phyloP scores from a whole-genome alignment of 2,888 invertebrate genomes.

The Drosophila kambysellisi region DNA sequence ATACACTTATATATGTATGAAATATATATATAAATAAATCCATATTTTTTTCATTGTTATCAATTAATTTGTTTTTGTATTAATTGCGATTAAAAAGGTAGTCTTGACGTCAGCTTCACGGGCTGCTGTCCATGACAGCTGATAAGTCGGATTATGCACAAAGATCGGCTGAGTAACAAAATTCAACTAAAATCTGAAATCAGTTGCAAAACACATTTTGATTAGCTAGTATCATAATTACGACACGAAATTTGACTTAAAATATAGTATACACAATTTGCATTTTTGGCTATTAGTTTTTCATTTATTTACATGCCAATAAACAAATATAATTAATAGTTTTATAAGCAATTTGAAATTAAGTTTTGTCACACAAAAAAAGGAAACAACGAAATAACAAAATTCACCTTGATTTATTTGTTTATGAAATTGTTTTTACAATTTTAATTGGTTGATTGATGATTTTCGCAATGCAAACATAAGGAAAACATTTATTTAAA shows the following conservation, averaged over 20 bases:
- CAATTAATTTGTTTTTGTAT: constrained; percentile 36
- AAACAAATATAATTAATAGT: background rate
- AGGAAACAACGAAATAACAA: background rate
- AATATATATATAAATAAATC: background rate
- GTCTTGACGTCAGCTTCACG: constrained; percentile 44
- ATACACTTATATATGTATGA: background rate
- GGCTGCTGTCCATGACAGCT: constrained; percentile 36
- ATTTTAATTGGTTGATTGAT: constrained; percentile 41
- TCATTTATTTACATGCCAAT: background rate
- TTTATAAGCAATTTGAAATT: background rate
- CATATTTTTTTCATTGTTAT: constrained; percentile 22
- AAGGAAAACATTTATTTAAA: constrained; percentile 39
- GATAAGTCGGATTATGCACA: constrained; percentile 36
- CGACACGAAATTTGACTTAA: constrained; percentile 11
- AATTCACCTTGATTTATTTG: constrained; percentile 9
- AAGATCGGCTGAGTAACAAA: background rate
- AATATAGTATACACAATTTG: background rate
- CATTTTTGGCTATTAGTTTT: background rate
- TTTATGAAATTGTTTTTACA: constrained; percentile 14
- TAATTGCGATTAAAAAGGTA: constrained; percentile 37
- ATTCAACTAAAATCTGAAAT: background rate
- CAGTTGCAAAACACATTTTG: constrained; percentile 33
- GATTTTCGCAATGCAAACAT: constrained; percentile 57
- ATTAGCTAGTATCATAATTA: background rate
- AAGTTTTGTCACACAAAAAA: background rate